Base-by-base conservation (phyloP, 2,797 vertebrate species). In the Lutjanus argentimaculatus region DNA sequence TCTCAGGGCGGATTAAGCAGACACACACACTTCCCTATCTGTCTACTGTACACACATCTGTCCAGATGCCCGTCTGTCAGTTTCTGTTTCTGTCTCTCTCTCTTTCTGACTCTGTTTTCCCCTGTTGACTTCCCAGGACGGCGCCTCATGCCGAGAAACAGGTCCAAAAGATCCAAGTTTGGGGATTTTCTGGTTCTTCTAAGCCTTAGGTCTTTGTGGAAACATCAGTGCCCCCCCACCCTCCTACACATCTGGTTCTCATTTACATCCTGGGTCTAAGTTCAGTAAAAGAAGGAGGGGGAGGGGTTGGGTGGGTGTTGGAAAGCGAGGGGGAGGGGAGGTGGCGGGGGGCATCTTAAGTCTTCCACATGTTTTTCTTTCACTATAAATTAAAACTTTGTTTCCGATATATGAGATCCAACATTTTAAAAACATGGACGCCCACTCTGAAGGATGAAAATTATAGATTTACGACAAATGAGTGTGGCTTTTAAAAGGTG, bases 241-340 rank as follows among this genome's bases (percentile, higher is more conserved):
- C 85, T 77, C 79, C 74, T 40, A 80, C 85, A 92, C 93, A 95
- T 94, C 88, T 94, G 92, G 80, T 93, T 90, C 89, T 91, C 80
- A 91, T 95, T 94, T 90, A 85, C 87, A 90, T 91, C 80, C 77
- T 76, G 52, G 86, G 75, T 89, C 79, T 89, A 85, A 86, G 91
- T 84, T 93, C 85, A 87, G 62, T 75, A 21, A 64, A 65, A 73
- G 78, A 63, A 46, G 58, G 30, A 49, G 67, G 59, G 8, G 53
- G 7, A 30, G 62, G 16, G 55, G 17, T 6, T 12, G 73, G 77
- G 63, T 62, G 66, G 70, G 59, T 56, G 78, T 63, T 84, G 70
- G 77, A 56, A 58, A 62, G 25, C 2, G 55, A n/a, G n/a, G 61
- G 19, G 8, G 45, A 30, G 25, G 25, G 25, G 4, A 4, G 25